Evolutionary conservation across 2,888 invertebrate genomes (phyloP).

Genomic region (Eueremaeus valkanovi): DNA sequence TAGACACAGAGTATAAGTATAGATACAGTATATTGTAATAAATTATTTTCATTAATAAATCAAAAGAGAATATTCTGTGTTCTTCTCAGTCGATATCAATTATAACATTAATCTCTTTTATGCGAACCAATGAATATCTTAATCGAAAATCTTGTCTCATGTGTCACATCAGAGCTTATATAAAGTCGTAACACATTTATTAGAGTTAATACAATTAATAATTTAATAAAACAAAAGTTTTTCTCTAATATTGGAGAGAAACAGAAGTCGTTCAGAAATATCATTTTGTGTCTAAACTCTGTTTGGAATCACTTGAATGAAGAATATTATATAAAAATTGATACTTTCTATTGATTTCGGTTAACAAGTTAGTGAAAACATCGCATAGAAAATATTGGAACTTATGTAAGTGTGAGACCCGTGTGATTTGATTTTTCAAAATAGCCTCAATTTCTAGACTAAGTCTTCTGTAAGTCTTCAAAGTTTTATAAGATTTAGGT

Average conservation of each 20-base stretch:
- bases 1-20: too few species aligned
- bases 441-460: background rate
- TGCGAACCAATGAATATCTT: background rate
- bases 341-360: background rate
- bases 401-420: too few species aligned
- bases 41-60: slow-evolving; percentile 4
- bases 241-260: background rate
- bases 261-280: background rate
- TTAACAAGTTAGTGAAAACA: background rate
- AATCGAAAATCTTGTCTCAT: background rate
- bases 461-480: background rate
- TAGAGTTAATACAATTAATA: background rate
- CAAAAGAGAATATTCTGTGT: background rate
- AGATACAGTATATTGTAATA: background rate
- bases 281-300: background rate
- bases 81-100: background rate
- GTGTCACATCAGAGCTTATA: background rate
- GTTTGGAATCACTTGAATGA: background rate
- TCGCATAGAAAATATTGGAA: too few species aligned
- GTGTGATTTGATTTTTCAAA: background rate
- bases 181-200: background rate
- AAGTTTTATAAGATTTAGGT: too few species aligned
- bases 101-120: background rate
- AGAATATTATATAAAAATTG: background rate
- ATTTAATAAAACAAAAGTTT: background rate